Evolutionary conservation across 2,888 invertebrate species (phyloP).

Genomic region (Phengaris alcon): DNA sequence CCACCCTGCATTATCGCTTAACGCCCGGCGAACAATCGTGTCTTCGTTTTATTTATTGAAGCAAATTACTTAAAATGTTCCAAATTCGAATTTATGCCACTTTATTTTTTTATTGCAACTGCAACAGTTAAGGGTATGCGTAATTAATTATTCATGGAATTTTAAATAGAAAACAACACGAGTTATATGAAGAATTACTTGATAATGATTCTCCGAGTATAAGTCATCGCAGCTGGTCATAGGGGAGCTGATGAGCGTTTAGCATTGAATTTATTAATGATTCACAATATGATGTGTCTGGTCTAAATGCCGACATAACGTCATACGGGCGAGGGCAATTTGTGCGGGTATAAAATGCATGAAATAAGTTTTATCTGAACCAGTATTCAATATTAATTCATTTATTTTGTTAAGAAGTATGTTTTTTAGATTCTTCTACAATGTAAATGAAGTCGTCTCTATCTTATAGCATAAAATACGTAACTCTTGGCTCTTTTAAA

Average conservation of each 20-base stretch:
- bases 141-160: background rate
- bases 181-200: constrained; percentile 26
- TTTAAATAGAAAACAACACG: background rate
- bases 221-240: constrained; percentile 34
- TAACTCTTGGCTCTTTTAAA: too few species aligned
- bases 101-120: background rate
- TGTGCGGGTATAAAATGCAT: constrained; percentile 36
- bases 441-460: too few species aligned
- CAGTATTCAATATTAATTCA: constrained; percentile 35
- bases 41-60: constrained; percentile 61
- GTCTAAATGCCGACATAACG: constrained; percentile 46
- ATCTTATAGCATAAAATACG: too few species aligned
- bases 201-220: constrained; percentile 32
- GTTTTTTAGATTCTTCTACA: too few species aligned
- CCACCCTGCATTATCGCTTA: constrained; percentile 65
- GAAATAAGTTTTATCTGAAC: constrained; percentile 37
- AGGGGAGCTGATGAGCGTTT: constrained; percentile 44
- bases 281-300: constrained; percentile 43
- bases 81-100: background rate
- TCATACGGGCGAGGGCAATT: constrained; percentile 39
- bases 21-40: constrained; percentile 56
- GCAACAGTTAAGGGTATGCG: background rate
- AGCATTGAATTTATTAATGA: constrained; percentile 36
- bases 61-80: constrained; percentile 39
- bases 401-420: background rate